A percentile compares a stretch with the other conserved stretches of the same genome.
Conservation (phyloP, 1,140 invertebrate species). For the Spodoptera litura region DNA sequence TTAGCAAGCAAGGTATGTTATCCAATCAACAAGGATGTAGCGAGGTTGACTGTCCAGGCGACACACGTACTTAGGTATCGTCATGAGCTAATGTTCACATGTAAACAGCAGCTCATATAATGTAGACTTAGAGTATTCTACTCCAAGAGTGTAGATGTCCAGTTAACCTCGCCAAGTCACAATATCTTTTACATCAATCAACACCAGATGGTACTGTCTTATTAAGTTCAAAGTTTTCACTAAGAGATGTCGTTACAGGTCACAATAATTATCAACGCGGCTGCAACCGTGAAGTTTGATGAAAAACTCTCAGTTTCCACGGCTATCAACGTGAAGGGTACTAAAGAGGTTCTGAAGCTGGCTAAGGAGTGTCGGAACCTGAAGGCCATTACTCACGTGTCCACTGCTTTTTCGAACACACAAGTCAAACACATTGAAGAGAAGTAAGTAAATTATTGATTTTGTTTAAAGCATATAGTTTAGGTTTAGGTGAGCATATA, state of each 20-base stretch:
- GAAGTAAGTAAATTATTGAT: conserved; percentile 67
- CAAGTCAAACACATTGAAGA: conserved; percentile 88
- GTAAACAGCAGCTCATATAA: too few relatives aligned
- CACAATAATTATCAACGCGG: conserved; percentile 95
- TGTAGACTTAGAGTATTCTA: too few relatives aligned
- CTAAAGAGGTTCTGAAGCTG: conserved; percentile 88
- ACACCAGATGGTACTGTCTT: neutral
- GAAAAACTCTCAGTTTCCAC: conserved; percentile 91
- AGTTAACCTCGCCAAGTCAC: neutral
- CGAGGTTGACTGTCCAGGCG: too few relatives aligned
- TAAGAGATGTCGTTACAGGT: conserved; percentile 74
- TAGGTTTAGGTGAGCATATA: too few relatives aligned
- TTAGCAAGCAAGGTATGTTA: conserved; percentile 87
- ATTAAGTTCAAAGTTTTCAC: conserved; percentile 2
- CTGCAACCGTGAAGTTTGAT: conserved; percentile 95
- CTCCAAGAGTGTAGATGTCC: neutral
- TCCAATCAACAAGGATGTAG: too few relatives aligned
- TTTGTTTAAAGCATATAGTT: too few relatives aligned
- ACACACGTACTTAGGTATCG: too few relatives aligned
- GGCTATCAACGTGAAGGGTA: conserved; percentile 88
- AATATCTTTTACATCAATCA: neutral
- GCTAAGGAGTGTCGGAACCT: conserved; percentile 87
- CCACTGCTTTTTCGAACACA: conserved; percentile 92
- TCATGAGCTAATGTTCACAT: too few relatives aligned
- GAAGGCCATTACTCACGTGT: conserved; percentile 90